phyloP scores from a whole-genome alignment of 1,140 invertebrate genomes.

The Orius insidiosus region DNA sequence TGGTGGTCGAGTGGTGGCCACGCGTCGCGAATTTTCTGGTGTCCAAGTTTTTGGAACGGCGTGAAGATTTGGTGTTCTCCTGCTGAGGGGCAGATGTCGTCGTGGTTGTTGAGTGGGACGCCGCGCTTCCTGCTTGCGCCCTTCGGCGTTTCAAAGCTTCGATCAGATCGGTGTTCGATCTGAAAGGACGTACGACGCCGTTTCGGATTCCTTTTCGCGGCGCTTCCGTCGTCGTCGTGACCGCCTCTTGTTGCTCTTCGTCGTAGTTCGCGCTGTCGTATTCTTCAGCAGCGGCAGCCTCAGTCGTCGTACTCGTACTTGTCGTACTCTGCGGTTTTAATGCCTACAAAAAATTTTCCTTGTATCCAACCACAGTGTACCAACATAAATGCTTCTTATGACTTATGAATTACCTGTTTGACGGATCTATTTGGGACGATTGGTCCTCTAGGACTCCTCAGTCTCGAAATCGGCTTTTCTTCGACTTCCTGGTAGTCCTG shows the following conservation, averaged over 20 bases:
- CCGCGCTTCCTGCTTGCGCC: conserved; percentile 1
- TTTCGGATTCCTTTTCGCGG: conserved; percentile 12
- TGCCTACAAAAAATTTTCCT: too few relatives aligned
- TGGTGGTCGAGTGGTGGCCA: background rate
- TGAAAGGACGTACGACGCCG: conserved; percentile 16
- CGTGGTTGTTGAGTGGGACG: background rate
- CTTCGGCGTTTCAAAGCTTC: conserved; percentile 17
- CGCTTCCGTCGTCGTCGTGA: conserved; percentile 15
- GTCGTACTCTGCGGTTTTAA: too few relatives aligned
- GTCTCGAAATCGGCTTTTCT: too few relatives aligned
- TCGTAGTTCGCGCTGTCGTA: conserved; percentile 13
- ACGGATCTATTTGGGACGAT: too few relatives aligned
- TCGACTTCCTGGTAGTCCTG: too few relatives aligned
- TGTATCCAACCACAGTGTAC: too few relatives aligned
- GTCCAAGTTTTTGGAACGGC: conserved; percentile 1
- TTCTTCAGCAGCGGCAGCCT: conserved; percentile 2
- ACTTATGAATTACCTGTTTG: too few relatives aligned
- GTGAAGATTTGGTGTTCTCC: conserved; percentile 3
- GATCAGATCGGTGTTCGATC: conserved; percentile 18
- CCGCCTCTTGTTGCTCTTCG: conserved; percentile 1
- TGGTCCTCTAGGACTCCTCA: too few relatives aligned
- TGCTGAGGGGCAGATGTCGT: background rate
- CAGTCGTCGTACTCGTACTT: conserved; percentile 11
- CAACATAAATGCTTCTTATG: too few relatives aligned
- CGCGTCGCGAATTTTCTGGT: background rate